These are phyloP conservation scores for Gymnodraco acuticeps DNA, from an alignment of 2,797 vertebrate species.

Conservation along the genomic window DNA sequence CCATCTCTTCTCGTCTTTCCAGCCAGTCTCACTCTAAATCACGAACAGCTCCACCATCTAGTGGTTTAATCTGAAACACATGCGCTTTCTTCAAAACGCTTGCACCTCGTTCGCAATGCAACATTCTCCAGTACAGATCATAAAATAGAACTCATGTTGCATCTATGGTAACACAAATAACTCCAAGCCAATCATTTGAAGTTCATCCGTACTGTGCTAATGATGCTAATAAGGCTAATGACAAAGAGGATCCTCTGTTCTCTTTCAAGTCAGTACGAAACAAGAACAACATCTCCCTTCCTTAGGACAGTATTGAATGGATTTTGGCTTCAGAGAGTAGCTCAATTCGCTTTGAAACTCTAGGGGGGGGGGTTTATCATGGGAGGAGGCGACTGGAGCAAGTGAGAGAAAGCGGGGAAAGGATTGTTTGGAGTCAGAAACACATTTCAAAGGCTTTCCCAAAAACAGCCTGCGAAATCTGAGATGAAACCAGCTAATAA, in stretches of 20 bases:
- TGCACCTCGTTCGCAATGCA: slow-evolving; percentile 25
- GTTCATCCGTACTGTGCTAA: slow-evolving; percentile 72
- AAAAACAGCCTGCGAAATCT: slow-evolving; percentile 80
- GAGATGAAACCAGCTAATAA: slow-evolving; percentile 82
- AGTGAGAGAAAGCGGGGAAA: slow-evolving; percentile 68
- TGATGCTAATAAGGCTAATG: slow-evolving; percentile 81
- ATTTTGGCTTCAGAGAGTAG: slow-evolving; percentile 73
- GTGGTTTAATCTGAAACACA: slow-evolving; percentile 55
- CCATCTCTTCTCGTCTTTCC: slow-evolving; percentile 2
- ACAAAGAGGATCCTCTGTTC: slow-evolving; percentile 67
- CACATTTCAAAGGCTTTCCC: slow-evolving; percentile 81
- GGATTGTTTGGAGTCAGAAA: slow-evolving; percentile 82
- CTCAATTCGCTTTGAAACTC: slow-evolving; percentile 74
- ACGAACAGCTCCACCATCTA: slow-evolving; percentile 76
- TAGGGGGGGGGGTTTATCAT: slow-evolving; percentile 32
- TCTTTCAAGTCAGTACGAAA: slow-evolving; percentile 74
- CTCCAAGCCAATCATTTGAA: slow-evolving; percentile 77
- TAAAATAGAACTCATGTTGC: slow-evolving; percentile 52
- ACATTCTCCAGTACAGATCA: slow-evolving; percentile 43
- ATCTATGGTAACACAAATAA: slow-evolving; percentile 73
- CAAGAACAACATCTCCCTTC: slow-evolving; percentile 72
- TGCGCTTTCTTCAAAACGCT: slow-evolving; percentile 15
- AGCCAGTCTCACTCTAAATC: slow-evolving; percentile 13
- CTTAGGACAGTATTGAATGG: slow-evolving; percentile 74
- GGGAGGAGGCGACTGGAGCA: slow-evolving; percentile 67